These are phyloP conservation scores for Brachyopa scutellaris DNA, from an alignment of 2,888 invertebrate genomes.

Conservation along the genomic window DNA sequence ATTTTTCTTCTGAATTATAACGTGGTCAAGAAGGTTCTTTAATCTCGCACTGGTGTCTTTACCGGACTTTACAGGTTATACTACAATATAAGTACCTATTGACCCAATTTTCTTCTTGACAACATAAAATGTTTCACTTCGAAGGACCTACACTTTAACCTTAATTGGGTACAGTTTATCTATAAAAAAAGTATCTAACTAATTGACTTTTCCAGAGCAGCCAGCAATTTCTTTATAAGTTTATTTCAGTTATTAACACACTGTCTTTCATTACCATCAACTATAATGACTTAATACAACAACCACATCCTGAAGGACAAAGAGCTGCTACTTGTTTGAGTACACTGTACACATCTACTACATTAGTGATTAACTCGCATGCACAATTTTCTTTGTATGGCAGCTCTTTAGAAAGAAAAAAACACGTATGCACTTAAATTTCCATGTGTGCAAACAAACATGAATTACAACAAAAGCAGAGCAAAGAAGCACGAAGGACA, in stretches of 20 bases:
- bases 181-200: too few relatives aligned
- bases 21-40: too few relatives aligned
- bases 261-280: background rate
- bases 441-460: constrained; percentile 44
- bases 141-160: too few relatives aligned
- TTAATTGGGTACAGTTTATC: too few relatives aligned
- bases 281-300: constrained; percentile 14
- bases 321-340: constrained; percentile 1
- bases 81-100: too few relatives aligned
- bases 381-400: constrained; percentile 17
- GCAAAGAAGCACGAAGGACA: background rate
- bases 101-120: too few relatives aligned
- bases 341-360: constrained; percentile 20
- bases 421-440: constrained; percentile 31
- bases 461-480: background rate
- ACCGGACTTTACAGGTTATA: too few relatives aligned
- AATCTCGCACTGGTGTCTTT: too few relatives aligned
- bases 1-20: too few relatives aligned
- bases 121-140: too few relatives aligned
- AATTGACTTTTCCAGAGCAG: too few relatives aligned
- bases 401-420: constrained; percentile 3
- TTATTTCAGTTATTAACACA: background rate
- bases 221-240: background rate
- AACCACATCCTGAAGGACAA: constrained; percentile 8
- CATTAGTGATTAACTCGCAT: constrained; percentile 39